phyloP scores from a whole-genome alignment of 2,113 vertebrate species.

The Empidonax alnorum region DNA sequence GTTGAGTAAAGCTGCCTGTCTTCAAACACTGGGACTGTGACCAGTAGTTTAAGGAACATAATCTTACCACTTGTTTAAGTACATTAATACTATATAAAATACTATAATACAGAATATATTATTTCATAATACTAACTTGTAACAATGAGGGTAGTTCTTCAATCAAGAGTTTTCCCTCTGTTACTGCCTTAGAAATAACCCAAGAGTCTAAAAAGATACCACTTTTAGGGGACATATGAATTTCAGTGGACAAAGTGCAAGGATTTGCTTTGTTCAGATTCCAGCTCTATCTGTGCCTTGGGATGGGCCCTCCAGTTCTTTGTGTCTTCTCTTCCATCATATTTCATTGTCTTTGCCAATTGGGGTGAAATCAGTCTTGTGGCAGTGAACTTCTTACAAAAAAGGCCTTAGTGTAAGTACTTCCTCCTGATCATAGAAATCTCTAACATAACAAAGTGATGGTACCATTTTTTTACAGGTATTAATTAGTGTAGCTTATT shows the following conservation, averaged over 20 bases:
- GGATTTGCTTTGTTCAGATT: neutral
- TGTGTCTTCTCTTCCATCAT: neutral
- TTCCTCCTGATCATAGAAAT: neutral
- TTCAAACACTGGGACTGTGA: neutral
- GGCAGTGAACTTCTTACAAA: neutral
- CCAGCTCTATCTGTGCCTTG: neutral
- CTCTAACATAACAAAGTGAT: too few species aligned
- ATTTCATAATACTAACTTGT: neutral
- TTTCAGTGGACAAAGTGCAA: neutral
- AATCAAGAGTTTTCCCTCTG: neutral
- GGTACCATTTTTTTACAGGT: neutral
- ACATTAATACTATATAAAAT: neutral
- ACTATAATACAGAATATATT: neutral
- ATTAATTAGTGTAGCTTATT: neutral
- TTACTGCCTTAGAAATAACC: neutral
- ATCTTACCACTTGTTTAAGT: neutral
- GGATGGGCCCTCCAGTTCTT: neutral
- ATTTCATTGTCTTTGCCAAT: neutral
- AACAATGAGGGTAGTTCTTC: neutral
- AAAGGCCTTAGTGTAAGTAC: neutral
- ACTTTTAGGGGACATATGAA: neutral
- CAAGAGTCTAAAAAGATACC: neutral
- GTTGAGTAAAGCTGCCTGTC: neutral
- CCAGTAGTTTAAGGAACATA: neutral
- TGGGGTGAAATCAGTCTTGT: neutral